Evolutionary conservation across 2,113 vertebrate genomes (phyloP).

Genomic region (Crotalus helleri): DNA sequence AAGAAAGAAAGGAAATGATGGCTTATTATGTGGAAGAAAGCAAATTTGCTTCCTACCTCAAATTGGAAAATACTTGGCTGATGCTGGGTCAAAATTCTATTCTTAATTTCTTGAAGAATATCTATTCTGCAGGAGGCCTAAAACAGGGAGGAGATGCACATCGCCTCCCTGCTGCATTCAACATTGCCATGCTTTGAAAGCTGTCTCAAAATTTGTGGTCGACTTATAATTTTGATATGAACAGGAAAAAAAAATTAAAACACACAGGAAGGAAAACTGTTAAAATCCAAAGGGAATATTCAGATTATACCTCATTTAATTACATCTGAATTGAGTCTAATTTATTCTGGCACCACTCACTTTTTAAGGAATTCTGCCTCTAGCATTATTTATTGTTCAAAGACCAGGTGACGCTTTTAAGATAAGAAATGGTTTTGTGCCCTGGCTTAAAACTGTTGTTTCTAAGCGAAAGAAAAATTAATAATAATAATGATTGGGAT

Average conservation of each 20-base stretch:
- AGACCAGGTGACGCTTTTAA: not conserved
- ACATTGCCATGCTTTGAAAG: not conserved
- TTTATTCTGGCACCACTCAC: not conserved
- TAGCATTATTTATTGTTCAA: not conserved
- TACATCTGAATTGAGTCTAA: not conserved
- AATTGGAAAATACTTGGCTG: not conserved
- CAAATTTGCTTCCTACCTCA: not conserved
- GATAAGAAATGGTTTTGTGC: not conserved
- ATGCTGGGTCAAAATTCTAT: not conserved
- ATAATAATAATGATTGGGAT: not conserved
- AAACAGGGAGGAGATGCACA: not conserved
- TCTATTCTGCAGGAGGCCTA: not conserved
- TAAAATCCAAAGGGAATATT: not conserved
- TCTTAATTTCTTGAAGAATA: not conserved
- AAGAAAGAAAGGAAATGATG: conserved; percentile 41
- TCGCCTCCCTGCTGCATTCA: not conserved
- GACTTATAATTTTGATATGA: not conserved
- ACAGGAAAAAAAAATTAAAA: not conserved
- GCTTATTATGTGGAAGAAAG: not conserved
- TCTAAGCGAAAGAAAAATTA: not conserved
- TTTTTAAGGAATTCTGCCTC: not conserved
- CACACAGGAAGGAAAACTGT: not conserved
- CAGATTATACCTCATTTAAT: not conserved
- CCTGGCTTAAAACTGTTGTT: not conserved
- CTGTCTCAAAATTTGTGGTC: not conserved